phyloP scores from a whole-genome alignment of 2,888 invertebrate genomes.

The Aproaerema taeniolella region DNA sequence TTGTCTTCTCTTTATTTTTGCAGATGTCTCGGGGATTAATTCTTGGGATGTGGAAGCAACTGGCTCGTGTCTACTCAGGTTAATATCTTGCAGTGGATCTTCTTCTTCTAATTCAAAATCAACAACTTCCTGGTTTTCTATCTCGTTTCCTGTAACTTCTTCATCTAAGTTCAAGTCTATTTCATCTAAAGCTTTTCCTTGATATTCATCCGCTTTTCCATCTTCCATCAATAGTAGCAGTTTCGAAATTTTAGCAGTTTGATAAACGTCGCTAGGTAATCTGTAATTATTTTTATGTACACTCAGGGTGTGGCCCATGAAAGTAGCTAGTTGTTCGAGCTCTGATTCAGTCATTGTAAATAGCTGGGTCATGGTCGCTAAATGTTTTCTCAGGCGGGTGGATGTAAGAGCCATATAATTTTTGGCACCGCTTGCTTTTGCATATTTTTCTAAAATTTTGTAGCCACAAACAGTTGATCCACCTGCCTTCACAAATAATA shows the following conservation, averaged over 20 bases:
- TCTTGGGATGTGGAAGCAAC: background rate
- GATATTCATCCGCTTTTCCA: slow-evolving; percentile 27
- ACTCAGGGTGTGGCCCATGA: slow-evolving; percentile 27
- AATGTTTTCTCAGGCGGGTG: slow-evolving; percentile 32
- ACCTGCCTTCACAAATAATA: slow-evolving; percentile 11
- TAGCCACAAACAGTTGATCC: slow-evolving; percentile 5
- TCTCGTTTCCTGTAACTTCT: slow-evolving; percentile 20
- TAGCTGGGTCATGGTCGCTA: slow-evolving; percentile 31
- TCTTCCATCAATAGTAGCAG: slow-evolving; percentile 31
- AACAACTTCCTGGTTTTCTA: slow-evolving; percentile 21
- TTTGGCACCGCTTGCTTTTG: slow-evolving; percentile 26
- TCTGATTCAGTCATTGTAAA: slow-evolving; percentile 31
- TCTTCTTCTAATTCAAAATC: slow-evolving; percentile 12
- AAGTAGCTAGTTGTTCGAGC: slow-evolving; percentile 30
- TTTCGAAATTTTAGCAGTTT: slow-evolving; percentile 33
- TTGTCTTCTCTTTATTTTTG: too few relatives aligned
- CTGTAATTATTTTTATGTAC: slow-evolving; percentile 27
- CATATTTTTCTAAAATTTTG: slow-evolving; percentile 27
- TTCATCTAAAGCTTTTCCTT: slow-evolving; percentile 20
- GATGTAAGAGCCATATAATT: slow-evolving; percentile 28
- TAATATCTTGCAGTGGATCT: background rate
- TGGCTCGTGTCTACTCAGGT: background rate
- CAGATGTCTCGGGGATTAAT: too few relatives aligned
- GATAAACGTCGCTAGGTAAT: slow-evolving; percentile 29
- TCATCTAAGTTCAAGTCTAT: slow-evolving; percentile 27